Base-by-base conservation (phyloP, 2,888 invertebrate species). In the Oxycera nigricornis region DNA sequence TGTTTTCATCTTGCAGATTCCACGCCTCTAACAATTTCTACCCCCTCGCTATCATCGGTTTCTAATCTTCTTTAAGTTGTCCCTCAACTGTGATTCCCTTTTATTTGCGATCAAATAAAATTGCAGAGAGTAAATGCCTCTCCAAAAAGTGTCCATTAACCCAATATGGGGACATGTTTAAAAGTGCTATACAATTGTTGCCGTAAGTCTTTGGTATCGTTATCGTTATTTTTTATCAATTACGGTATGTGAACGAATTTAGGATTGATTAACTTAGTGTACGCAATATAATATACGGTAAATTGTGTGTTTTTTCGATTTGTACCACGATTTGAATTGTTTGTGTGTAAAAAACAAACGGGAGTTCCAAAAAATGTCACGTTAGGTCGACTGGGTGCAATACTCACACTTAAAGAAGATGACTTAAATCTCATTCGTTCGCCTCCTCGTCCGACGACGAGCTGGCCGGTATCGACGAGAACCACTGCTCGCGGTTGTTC, bases 391-490 rank as follows among this genome's bases (percentile, higher is more conserved):
- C 41, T 62, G 39, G 22, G 1, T 65, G 9, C 39, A 24, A 41
- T 39, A 65, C 39, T 65, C 31, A 55, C 41, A 55, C 74, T 81
- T 85, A 85, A 81, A 85, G 84, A 83, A 85, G 83, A 82, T 85
- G 83, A 80, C 84, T 85, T 80, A 85, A 83, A 82, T 85, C 85
- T 86, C 85, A 86, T 85, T 85, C 85, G 78, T 84, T 84, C 75
- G 73, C 73, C 78, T 86, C 86, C 75, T 86, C 86, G 73, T 86
- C 86, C 3, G 86, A 86, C 70, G 86, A 86, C 73, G 86, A 86
- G 75, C 89, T 89, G 78, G 89, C 90, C 14, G 89, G 89, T 77
- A 89, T 89, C 67, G 89, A 88, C 80, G 89, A 89, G 82, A 90
- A 90, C 90, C 90, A 90, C 84, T 79, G 88, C 86, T 78, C 89